Evolutionary conservation across 2,797 vertebrate species (phyloP).

Genomic region (Catostomus latipinnis): DNA sequence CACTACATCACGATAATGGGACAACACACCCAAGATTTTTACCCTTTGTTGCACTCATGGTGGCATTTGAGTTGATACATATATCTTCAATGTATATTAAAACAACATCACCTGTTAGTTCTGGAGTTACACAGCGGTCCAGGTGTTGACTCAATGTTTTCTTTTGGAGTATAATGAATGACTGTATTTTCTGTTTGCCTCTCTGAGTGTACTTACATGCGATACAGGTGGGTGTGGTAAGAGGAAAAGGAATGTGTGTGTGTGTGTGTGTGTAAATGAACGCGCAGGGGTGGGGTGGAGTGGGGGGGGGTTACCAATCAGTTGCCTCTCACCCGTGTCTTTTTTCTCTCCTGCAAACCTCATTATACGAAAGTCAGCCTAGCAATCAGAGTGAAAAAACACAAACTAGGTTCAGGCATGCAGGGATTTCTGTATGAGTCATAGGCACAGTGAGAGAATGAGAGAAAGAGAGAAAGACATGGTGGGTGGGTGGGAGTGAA

Average conservation of each 20-base stretch:
- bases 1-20: background rate
- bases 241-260: conserved; percentile 7
- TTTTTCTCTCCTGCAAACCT: conserved; percentile 65
- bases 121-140: background rate
- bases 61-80: background rate
- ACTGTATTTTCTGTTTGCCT: conserved; percentile 10
- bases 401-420: conserved; percentile 74
- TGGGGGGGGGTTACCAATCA: conserved; percentile 70
- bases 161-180: conserved; percentile 37
- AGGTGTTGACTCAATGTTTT: background rate
- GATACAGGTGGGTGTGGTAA: background rate
- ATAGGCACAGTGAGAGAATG: conserved; percentile 73
- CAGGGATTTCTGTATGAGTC: conserved; percentile 82
- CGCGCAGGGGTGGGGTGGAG: conserved; percentile 61
- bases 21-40: background rate
- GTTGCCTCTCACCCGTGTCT: conserved; percentile 62
- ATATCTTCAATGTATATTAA: background rate
- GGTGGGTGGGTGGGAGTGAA: conserved; percentile 37
- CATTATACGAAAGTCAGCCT: conserved; percentile 76
- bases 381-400: conserved; percentile 80
- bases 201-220: background rate
- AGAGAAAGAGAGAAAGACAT: conserved; percentile 37
- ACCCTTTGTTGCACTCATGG: background rate
- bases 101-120: background rate
- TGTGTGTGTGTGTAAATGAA: conserved; percentile 44